Conservation (phyloP, 2,113 vertebrate species). For the Paradoxurus hermaphroditus region DNA sequence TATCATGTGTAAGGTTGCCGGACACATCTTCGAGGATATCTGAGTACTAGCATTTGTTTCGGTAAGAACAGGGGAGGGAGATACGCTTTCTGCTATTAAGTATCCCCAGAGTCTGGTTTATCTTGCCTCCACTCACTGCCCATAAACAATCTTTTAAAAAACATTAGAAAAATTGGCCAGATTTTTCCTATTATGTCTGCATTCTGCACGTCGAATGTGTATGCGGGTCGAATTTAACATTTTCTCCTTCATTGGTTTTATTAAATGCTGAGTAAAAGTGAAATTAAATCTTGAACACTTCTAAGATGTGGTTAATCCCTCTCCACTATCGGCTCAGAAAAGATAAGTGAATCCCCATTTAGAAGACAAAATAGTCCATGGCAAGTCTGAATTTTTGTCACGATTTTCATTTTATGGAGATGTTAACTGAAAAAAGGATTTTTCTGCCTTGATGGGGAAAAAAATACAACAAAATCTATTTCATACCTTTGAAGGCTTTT, state of each 20-base stretch:
- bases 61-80: neutral
- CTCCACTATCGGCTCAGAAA: neutral
- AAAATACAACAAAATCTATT: neutral
- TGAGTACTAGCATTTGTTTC: neutral
- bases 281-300: neutral
- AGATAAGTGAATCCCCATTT: neutral
- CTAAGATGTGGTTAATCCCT: neutral
- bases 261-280: neutral
- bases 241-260: neutral
- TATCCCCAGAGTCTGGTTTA: neutral
- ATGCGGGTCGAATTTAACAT: neutral
- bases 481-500: neutral
- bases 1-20: neutral
- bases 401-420: neutral
- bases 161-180: neutral
- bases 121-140: neutral
- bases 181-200: neutral
- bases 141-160: neutral
- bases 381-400: neutral
- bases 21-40: neutral
- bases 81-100: neutral
- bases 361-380: neutral
- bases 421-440: neutral
- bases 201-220: neutral
- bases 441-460: neutral